Conservation (phyloP, 2,797 vertebrate genomes). For the Gambelia wislizenii region DNA sequence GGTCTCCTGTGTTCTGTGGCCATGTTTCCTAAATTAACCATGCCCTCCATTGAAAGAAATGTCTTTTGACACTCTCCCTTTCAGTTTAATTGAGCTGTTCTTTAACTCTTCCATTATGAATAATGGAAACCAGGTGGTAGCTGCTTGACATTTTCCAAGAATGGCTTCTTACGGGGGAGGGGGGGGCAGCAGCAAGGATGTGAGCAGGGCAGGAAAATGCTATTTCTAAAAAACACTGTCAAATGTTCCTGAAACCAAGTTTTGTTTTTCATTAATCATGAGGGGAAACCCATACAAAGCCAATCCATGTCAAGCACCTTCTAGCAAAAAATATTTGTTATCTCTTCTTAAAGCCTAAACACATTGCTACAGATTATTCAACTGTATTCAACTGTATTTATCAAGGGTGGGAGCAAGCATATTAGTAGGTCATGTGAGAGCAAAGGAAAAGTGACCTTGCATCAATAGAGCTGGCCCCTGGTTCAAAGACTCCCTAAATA, state of each 20-base stretch:
- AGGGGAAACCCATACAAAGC: not conserved
- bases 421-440: not conserved
- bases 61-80: conserved; percentile 26
- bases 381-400: not conserved
- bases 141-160: conserved; percentile 32
- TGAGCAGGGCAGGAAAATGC: not conserved
- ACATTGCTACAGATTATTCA: not conserved
- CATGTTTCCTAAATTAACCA: conserved; percentile 25
- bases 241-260: conserved; percentile 21
- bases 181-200: no score
- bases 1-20: not conserved
- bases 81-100: conserved; percentile 25
- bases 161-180: not conserved
- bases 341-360: not conserved
- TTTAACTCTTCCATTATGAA: conserved; percentile 33
- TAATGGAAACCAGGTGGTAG: conserved; percentile 21
- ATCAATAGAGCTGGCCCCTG: not conserved
- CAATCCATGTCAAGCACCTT: conserved; percentile 1
- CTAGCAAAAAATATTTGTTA: not conserved
- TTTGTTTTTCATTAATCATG: conserved; percentile 17
- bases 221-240: not conserved
- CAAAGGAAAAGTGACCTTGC: not conserved
- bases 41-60: conserved; percentile 14
- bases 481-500: not conserved
- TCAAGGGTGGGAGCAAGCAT: not conserved